phyloP scores from a whole-genome alignment of 2,888 invertebrate species.

The Trissonchulus latispiculum region DNA sequence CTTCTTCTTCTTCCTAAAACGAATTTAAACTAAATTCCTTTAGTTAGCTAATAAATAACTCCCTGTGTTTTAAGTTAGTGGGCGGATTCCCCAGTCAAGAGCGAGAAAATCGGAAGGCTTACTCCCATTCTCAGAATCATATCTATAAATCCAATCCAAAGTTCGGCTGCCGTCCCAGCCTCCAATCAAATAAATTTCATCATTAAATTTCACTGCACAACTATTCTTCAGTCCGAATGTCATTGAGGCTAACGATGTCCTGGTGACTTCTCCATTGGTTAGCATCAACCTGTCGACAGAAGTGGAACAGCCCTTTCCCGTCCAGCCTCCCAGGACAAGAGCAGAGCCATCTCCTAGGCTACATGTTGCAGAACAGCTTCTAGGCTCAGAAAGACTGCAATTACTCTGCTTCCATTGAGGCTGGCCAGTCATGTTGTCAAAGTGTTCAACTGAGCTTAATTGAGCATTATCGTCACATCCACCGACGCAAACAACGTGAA shows the following conservation, averaged over 20 bases:
- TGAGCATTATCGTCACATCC: too few relatives aligned
- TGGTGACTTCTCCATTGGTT: neutral
- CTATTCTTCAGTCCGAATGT: neutral
- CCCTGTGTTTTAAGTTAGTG: too few relatives aligned
- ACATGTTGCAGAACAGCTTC: neutral
- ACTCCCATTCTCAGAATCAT: neutral
- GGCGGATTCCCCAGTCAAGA: too few relatives aligned
- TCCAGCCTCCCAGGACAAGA: neutral
- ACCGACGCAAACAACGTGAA: too few relatives aligned
- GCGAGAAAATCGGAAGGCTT: neutral
- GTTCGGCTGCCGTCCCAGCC: neutral
- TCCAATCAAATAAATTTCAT: neutral
- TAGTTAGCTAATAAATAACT: too few relatives aligned
- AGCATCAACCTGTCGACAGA: neutral
- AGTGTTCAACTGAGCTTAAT: too few relatives aligned
- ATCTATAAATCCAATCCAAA: neutral
- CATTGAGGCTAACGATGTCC: neutral
- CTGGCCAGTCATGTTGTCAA: too few relatives aligned
- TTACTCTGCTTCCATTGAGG: too few relatives aligned
- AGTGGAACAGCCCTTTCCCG: neutral
- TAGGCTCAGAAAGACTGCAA: neutral
- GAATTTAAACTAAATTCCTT: too few relatives aligned
- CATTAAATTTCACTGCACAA: neutral
- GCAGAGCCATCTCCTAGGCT: neutral
- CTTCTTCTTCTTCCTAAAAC: too few relatives aligned